These are phyloP conservation scores for Drosophila prosaltans DNA, from an alignment of 1,140 invertebrate species.

Conservation along the genomic window DNA sequence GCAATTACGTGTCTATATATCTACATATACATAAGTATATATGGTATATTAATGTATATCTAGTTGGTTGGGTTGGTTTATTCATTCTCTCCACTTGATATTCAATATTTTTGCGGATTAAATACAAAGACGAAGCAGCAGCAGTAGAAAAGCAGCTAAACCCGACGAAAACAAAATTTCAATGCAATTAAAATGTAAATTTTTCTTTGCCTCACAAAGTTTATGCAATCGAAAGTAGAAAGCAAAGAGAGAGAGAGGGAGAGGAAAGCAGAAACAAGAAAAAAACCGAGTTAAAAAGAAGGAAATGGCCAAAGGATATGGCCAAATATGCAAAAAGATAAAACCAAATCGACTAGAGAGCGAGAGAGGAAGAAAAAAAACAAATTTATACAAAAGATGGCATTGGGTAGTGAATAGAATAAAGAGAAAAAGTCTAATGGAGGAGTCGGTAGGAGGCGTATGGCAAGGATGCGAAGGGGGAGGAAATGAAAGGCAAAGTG, in stretches of 20 bases:
- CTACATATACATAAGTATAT: neutral
- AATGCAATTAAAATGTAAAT: slow-evolving; percentile 81
- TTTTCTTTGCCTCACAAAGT: slow-evolving; percentile 41
- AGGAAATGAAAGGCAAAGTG: neutral
- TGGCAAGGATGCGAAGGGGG: too few species aligned
- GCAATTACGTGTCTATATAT: slow-evolving; percentile 56
- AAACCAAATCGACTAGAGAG: slow-evolving; percentile 12
- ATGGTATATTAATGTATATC: slow-evolving; percentile 28
- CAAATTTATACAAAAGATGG: slow-evolving; percentile 51
- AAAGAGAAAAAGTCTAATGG: neutral
- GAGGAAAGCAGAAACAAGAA: neutral
- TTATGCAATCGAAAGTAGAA: slow-evolving; percentile 57
- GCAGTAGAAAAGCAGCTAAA: slow-evolving; percentile 8
- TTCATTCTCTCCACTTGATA: slow-evolving; percentile 53
- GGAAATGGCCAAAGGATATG: slow-evolving; percentile 32
- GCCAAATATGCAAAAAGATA: slow-evolving; percentile 18
- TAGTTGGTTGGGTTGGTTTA: neutral
- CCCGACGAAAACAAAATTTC: slow-evolving; percentile 61
- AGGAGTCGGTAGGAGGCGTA: neutral
- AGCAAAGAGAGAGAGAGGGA: neutral
- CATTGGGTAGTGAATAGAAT: slow-evolving; percentile 24
- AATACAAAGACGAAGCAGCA: slow-evolving; percentile 42
- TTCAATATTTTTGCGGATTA: slow-evolving; percentile 78
- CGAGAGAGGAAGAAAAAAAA: slow-evolving; percentile 5
- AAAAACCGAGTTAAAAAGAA: slow-evolving; percentile 9